Conservation (phyloP, 2,888 invertebrate species). For the Mimumesa dahlbomi region DNA sequence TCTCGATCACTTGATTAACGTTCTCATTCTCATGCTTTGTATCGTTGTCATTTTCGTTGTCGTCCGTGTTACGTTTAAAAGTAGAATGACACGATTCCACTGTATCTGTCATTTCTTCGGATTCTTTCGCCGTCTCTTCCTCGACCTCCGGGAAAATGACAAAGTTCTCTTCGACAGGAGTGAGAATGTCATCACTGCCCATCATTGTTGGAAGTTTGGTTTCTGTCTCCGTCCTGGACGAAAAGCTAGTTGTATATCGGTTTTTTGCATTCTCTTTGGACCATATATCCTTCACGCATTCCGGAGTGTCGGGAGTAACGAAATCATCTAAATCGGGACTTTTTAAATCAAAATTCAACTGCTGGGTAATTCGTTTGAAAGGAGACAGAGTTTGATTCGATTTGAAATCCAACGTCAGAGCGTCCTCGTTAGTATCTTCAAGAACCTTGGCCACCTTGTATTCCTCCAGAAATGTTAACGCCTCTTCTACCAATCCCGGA, state of each 20-base stretch:
- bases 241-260: conserved; percentile 64
- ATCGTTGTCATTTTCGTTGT: conserved; percentile 1
- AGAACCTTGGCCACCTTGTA: conserved; percentile 83
- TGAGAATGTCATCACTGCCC: conserved; percentile 2
- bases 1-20: neutral
- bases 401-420: conserved; percentile 68
- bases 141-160: conserved; percentile 83
- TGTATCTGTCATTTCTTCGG: conserved; percentile 12
- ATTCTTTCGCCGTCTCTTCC: conserved; percentile 76
- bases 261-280: conserved; percentile 81
- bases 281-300: conserved; percentile 85
- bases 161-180: conserved; percentile 81
- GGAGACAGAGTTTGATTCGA: conserved; percentile 84
- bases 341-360: conserved; percentile 87
- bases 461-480: conserved; percentile 90
- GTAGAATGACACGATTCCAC: neutral
- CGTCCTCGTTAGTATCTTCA: conserved; percentile 69
- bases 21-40: neutral
- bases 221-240: conserved; percentile 71
- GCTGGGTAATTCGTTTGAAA: conserved; percentile 89
- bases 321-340: conserved; percentile 89
- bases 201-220: neutral
- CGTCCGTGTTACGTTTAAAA: neutral
- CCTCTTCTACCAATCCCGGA: conserved; percentile 91
- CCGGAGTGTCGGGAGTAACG: conserved; percentile 85